phyloP scores from a whole-genome alignment of 2,888 invertebrate genomes.

The Caenorhabditis wallacei region DNA sequence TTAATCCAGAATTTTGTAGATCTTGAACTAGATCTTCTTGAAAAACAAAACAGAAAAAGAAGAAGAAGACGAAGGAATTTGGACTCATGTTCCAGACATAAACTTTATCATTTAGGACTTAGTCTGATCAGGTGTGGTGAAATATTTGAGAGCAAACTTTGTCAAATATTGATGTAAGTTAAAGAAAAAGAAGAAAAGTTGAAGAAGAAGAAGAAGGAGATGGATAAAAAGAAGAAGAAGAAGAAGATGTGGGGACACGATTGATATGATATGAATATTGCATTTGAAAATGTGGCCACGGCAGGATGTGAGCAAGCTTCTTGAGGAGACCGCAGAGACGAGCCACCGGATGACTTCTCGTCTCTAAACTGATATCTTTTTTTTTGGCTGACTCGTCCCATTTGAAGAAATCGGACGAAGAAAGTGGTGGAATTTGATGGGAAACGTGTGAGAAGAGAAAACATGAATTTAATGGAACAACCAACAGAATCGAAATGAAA shows the following conservation, averaged over 20 bases:
- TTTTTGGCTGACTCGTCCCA: conserved; percentile 23
- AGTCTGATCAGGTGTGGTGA: conserved; percentile 32
- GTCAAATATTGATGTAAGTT: conserved; percentile 24
- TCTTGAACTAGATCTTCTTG: not conserved
- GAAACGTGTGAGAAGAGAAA: conserved; percentile 32
- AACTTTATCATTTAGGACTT: conserved; percentile 21
- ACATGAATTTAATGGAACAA: conserved; percentile 4
- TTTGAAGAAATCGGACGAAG: conserved; percentile 28
- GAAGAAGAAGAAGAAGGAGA: conserved; percentile 15
- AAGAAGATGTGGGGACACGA: conserved; percentile 52
- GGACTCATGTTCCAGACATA: conserved; percentile 29
- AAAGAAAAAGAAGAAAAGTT: conserved; percentile 35
- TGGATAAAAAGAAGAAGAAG: conserved; percentile 31
- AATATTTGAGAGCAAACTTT: conserved; percentile 47
- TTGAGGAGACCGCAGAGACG: conserved; percentile 35
- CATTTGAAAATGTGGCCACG: conserved; percentile 62
- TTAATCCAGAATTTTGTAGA: conserved; percentile 4
- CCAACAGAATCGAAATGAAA: not conserved
- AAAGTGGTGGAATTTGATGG: conserved; percentile 13
- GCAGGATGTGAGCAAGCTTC: conserved; percentile 56
- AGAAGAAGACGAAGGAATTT: not conserved
- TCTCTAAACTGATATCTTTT: conserved; percentile 59
- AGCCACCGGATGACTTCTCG: conserved; percentile 57
- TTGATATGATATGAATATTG: conserved; percentile 64
- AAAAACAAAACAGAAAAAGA: not conserved